phyloP scores from a whole-genome alignment of 2,888 invertebrate genomes.

The Ochropleura plecta region DNA sequence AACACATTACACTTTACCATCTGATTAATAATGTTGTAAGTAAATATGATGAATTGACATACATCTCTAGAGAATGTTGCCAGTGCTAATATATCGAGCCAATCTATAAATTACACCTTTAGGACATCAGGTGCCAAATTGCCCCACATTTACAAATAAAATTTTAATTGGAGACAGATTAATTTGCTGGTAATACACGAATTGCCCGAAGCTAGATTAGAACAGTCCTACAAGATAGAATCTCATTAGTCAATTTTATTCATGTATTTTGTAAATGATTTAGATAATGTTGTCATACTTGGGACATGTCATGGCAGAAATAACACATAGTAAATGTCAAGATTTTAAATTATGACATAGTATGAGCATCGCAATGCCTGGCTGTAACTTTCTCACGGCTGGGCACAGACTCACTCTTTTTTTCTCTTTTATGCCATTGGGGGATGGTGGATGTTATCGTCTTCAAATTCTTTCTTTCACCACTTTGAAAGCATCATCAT shows the following conservation, averaged over 20 bases:
- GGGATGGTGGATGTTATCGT: too few relatives aligned
- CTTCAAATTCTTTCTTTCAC: too few relatives aligned
- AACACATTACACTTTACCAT: constrained; percentile 39
- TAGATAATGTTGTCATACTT: constrained; percentile 23
- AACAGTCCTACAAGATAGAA: constrained; percentile 1
- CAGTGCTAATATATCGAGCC: constrained; percentile 40
- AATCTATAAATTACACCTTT: constrained; percentile 57
- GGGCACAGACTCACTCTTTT: not conserved
- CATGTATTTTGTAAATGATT: constrained; percentile 17
- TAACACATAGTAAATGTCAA: not conserved
- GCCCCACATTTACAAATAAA: constrained; percentile 48
- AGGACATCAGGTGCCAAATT: constrained; percentile 53
- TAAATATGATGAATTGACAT: constrained; percentile 63
- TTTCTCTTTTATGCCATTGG: too few relatives aligned
- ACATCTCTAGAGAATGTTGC: constrained; percentile 57
- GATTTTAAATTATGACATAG: not conserved
- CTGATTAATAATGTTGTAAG: constrained; percentile 64
- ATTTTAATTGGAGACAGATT: constrained; percentile 48
- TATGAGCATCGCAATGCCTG: not conserved
- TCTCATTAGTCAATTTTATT: constrained; percentile 30
- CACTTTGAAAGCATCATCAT: too few relatives aligned
- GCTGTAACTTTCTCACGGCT: not conserved
- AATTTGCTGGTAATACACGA: constrained; percentile 17
- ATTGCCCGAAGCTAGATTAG: constrained; percentile 27
- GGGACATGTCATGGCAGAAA: not conserved